phyloP scores from a whole-genome alignment of 2,888 invertebrate species.

The Steinernema hermaphroditum region DNA sequence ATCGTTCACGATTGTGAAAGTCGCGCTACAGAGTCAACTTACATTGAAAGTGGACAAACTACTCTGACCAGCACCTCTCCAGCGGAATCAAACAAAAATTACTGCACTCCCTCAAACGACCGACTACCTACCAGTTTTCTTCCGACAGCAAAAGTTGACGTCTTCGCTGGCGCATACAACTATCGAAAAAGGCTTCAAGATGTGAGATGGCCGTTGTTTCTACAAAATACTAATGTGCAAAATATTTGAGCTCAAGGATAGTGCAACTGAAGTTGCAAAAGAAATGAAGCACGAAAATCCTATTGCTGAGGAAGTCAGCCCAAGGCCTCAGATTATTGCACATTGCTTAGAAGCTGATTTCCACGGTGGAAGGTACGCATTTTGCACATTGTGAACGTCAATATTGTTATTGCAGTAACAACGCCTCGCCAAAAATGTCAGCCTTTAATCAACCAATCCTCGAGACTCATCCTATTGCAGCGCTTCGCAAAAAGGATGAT shows the following conservation, averaged over 20 bases:
- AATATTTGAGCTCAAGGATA: not conserved
- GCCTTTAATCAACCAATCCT: not conserved
- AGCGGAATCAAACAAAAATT: not conserved
- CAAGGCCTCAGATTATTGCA: slow-evolving; percentile 1
- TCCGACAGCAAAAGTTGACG: not conserved
- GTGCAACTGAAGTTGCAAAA: not conserved
- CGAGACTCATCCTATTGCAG: not conserved
- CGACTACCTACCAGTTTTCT: not conserved
- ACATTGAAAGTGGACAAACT: slow-evolving; percentile 1
- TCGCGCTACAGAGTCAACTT: slow-evolving; percentile 29
- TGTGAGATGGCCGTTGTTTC: too few species aligned
- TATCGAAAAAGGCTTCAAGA: slow-evolving; percentile 34
- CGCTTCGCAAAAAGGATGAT: not conserved
- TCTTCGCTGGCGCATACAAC: slow-evolving; percentile 11
- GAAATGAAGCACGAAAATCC: not conserved
- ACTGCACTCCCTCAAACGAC: not conserved
- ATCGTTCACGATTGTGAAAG: slow-evolving; percentile 28
- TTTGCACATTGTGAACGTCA: not conserved
- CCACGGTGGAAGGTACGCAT: not conserved
- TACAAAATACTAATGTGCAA: not conserved
- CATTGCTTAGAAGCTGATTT: slow-evolving; percentile 21
- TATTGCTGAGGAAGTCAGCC: not conserved
- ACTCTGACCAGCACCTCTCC: slow-evolving; percentile 1
- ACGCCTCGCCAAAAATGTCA: not conserved
- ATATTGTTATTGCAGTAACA: not conserved